Conservation (phyloP, 2,113 vertebrate species). For the Ailuropoda melanoleuca region DNA sequence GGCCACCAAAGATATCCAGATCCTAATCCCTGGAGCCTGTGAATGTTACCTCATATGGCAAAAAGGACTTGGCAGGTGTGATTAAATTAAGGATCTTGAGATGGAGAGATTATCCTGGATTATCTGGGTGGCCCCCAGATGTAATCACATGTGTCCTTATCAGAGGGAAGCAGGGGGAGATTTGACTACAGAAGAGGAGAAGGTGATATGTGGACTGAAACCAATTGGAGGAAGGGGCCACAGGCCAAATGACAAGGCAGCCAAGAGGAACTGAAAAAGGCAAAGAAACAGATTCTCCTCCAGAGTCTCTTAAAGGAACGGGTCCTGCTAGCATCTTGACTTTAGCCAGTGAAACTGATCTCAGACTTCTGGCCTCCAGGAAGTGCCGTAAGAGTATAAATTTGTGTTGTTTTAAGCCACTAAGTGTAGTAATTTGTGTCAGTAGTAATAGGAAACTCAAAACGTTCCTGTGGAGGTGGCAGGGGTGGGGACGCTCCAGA, state of each 20-base stretch:
- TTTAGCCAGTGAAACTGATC: background rate
- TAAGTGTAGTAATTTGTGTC: background rate
- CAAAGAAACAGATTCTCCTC: background rate
- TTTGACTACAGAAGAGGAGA: background rate
- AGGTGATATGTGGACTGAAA: background rate
- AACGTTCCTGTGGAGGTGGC: background rate
- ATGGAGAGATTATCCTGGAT: background rate
- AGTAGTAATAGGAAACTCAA: background rate
- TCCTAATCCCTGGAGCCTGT: background rate
- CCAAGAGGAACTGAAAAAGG: background rate
- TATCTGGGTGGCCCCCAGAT: background rate
- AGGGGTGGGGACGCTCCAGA: background rate
- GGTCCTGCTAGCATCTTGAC: background rate
- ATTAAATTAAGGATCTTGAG: background rate
- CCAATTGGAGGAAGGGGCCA: background rate
- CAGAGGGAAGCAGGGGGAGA: background rate
- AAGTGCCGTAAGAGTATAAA: background rate
- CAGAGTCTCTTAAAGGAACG: background rate
- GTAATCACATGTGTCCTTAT: background rate
- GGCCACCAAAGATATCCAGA: background rate
- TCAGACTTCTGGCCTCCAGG: background rate
- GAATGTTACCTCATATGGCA: background rate
- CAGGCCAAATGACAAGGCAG: background rate
- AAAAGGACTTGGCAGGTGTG: background rate
- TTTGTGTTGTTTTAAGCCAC: background rate